phyloP scores from a whole-genome alignment of 2,888 invertebrate genomes.

The Cryptosula pallasiana region DNA sequence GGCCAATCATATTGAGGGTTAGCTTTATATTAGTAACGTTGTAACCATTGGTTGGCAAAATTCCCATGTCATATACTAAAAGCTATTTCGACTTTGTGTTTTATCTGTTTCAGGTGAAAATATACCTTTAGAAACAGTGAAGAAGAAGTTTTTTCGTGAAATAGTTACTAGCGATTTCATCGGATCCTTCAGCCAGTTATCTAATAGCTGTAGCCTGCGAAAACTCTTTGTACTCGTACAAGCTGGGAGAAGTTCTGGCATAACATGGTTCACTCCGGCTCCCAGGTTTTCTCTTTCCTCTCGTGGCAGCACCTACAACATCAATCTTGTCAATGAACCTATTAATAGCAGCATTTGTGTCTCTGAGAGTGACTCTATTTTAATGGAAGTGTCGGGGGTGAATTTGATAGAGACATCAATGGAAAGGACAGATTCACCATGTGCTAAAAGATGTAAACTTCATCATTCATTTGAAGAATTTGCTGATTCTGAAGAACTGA shows the following conservation, averaged over 20 bases:
- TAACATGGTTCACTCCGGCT: conserved; percentile 1
- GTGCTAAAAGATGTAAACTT: not conserved
- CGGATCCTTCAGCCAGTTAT: not conserved
- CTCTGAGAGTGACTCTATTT: not conserved
- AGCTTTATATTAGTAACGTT: too few relatives aligned
- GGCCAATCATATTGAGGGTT: not conserved
- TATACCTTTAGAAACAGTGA: not conserved
- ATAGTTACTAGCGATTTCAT: conserved; percentile 12
- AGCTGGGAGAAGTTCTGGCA: not conserved
- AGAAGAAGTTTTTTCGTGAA: not conserved
- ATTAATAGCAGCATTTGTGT: not conserved
- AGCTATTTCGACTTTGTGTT: too few relatives aligned
- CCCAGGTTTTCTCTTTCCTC: not conserved
- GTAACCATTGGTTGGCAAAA: too few relatives aligned
- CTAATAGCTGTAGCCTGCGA: not conserved
- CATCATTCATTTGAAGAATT: not conserved
- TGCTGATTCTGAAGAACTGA: not conserved
- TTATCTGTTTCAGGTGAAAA: not conserved
- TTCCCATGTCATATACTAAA: too few relatives aligned
- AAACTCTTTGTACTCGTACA: not conserved
- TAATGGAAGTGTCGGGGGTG: not conserved
- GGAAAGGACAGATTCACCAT: not conserved
- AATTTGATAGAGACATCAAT: not conserved
- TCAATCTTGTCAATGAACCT: not conserved
- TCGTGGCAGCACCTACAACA: not conserved